Evolutionary conservation across 2,797 vertebrate species (phyloP).

Genomic region (Carcharodon carcharias): DNA sequence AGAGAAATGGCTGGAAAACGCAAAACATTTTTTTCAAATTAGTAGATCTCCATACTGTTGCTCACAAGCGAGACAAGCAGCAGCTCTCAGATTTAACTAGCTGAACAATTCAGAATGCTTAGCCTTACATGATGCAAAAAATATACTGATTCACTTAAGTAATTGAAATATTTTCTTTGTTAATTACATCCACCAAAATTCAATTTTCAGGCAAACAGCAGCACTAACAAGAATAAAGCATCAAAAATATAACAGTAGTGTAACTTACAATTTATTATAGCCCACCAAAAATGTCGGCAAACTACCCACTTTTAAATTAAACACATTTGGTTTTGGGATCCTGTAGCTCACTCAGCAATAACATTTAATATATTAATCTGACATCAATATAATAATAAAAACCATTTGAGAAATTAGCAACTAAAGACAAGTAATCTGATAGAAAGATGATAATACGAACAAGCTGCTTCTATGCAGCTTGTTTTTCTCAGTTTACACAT

Average conservation of each 20-base stretch:
- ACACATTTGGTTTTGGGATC: background rate
- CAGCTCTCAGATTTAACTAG: background rate
- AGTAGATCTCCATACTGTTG: background rate
- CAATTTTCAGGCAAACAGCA: background rate
- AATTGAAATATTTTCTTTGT: background rate
- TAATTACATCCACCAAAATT: background rate
- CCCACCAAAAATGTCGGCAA: background rate
- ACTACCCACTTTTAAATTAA: background rate
- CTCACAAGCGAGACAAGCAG: background rate
- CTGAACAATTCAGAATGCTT: background rate
- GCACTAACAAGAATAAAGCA: background rate
- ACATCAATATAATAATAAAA: background rate
- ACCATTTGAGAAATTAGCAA: background rate
- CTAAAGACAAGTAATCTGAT: background rate
- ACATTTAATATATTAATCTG: background rate
- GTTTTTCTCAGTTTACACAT: slow-evolving; percentile 13
- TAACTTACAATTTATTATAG: background rate
- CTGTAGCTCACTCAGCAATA: background rate
- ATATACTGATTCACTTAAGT: background rate
- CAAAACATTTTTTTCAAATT: background rate
- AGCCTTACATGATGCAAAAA: background rate
- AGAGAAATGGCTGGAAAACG: background rate
- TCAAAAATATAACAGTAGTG: background rate
- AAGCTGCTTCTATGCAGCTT: background rate
- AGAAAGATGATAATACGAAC: background rate